Conservation (phyloP, 1,140 invertebrate genomes). For the Subanguina moxae region DNA sequence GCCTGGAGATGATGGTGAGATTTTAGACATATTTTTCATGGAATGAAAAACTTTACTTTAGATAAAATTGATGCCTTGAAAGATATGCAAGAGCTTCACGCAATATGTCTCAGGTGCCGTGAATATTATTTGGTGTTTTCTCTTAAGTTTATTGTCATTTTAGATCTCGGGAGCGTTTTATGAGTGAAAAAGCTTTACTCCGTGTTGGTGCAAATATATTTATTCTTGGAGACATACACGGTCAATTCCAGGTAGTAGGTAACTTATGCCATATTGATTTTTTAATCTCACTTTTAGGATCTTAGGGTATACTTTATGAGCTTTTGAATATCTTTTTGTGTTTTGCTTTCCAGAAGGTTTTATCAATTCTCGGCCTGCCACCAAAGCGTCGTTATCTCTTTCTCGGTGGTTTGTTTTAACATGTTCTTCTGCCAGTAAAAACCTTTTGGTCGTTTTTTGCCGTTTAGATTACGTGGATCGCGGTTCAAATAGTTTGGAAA, state of each 20-base stretch:
- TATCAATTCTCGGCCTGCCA: neutral
- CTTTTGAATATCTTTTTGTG: no score
- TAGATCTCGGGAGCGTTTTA: neutral
- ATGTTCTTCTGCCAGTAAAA: neutral
- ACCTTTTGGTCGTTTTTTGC: neutral
- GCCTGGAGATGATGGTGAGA: conserved; percentile 1
- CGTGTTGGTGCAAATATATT: conserved; percentile 1
- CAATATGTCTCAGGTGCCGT: neutral
- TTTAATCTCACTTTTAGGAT: neutral
- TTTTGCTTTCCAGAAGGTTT: neutral
- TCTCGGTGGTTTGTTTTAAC: neutral
- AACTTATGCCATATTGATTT: neutral
- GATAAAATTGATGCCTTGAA: neutral
- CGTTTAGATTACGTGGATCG: neutral
- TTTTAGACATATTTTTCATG: neutral
- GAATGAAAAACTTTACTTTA: neutral
- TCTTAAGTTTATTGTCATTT: neutral
- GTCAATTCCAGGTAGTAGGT: neutral
- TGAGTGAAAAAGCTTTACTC: neutral
- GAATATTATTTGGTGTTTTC: neutral
- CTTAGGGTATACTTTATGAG: neutral
- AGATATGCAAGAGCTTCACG: neutral
- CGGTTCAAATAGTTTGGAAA: neutral
- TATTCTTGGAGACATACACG: neutral
- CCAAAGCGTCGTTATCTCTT: conserved; percentile 2